A percentile compares a stretch with the other conserved stretches of the same genome.
These are phyloP conservation scores for Propithecus deckenii DNA, from an alignment of 2,797 vertebrate species.

Conservation along the genomic window DNA sequence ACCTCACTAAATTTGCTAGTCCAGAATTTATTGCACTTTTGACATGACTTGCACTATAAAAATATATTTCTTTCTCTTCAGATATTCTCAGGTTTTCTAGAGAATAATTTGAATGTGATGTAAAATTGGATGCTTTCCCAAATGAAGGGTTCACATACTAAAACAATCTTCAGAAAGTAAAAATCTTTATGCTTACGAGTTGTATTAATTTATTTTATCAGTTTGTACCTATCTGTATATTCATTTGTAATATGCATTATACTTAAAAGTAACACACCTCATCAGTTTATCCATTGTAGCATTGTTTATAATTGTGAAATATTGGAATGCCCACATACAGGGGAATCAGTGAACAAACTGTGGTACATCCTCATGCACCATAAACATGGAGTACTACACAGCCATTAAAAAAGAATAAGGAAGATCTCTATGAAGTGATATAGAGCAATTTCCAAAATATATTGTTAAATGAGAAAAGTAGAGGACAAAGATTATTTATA, in stretches of 20 bases:
- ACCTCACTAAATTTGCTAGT: not conserved
- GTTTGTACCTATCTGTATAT: not conserved
- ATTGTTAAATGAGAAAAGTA: not conserved
- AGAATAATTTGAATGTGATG: not conserved
- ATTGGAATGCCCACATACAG: not conserved
- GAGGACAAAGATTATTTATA: not conserved
- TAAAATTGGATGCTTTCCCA: conserved; percentile 11
- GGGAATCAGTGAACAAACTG: not conserved
- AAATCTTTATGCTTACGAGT: not conserved
- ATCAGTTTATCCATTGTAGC: not conserved
- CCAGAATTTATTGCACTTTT: not conserved
- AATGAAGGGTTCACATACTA: not conserved
- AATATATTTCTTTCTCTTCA: not conserved
- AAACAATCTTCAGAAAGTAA: not conserved
- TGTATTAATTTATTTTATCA: not conserved
- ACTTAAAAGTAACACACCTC: not conserved
- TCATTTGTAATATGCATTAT: not conserved
- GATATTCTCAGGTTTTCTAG: not conserved
- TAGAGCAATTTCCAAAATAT: not conserved
- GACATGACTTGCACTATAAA: not conserved
- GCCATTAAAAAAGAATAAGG: not conserved
- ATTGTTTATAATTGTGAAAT: not conserved
- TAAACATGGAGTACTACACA: not conserved
- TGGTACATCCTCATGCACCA: not conserved
- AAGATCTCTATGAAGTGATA: not conserved